Base-by-base conservation (phyloP, 2,888 invertebrate genomes). In the Drosophila ustulata region DNA sequence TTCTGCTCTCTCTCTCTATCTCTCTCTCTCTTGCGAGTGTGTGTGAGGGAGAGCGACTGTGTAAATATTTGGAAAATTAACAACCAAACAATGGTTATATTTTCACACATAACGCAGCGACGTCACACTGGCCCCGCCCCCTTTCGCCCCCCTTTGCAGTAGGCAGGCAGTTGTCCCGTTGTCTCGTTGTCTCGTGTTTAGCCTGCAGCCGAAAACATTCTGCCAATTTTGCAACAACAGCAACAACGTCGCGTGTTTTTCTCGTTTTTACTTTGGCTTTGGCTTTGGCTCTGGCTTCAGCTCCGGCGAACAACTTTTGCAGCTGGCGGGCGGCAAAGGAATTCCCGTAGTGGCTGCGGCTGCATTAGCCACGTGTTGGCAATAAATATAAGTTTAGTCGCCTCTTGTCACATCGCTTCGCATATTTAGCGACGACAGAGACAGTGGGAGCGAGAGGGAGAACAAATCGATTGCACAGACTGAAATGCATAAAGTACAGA, bases 51-150 rank as follows among this genome's bases (percentile, higher is more conserved):
- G 18, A 1, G 18, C 1, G 18, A 18, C 18, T 18, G 56, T 61
- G 64, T 66, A 78, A 78, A 80, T 78, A 78, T 80, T 78, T 78
- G 50, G 74, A 79, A 81, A 79, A 81, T 79, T 81, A 79, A 77
- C 81, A 79, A 69, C 82, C 78, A 69, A 78, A 78, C 78, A 81
- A 81, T 78, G 82, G 79, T 81, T 82, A 78, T 82, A 81, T 81
- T 81, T 79, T 81, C 82, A 79, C 78, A 81, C 78, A 73, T 78
- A 73, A 55, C 69, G 61, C 64, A 50, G 61, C 74, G 49, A 34
- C 56, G 41, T 32, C 11, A 37, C n/a, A 11, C 34, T 34, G 23
- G 8, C 8, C 28, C 28, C 28, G 28, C 28, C 28, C 28, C n/a
- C n/a, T n/a, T n/a, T n/a, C n/a, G n/a, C n/a, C n/a, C 4, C 28